Percentiles rank a stretch among this genome's conserved stretches.
phyloP scores from a whole-genome alignment of 1,140 invertebrate genomes.

The Lepeophtheirus salmonis region DNA sequence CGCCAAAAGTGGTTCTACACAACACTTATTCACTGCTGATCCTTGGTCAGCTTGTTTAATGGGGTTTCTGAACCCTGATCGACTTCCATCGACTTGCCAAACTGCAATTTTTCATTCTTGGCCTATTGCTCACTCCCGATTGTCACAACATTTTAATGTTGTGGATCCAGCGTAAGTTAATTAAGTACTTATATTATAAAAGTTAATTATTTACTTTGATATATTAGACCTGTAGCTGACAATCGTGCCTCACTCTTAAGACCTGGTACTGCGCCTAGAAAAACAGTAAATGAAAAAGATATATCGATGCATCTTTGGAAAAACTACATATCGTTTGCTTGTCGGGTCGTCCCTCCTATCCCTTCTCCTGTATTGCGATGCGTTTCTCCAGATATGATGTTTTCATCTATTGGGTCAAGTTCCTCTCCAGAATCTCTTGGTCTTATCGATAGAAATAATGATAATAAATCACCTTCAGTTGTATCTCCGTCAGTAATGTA shows the following conservation, averaged over 20 bases:
- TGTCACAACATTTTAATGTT: constrained; percentile 70
- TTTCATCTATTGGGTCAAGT: constrained; percentile 40
- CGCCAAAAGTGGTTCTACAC: constrained; percentile 34
- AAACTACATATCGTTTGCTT: constrained; percentile 85
- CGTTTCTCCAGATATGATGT: constrained; percentile 73
- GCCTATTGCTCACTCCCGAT: constrained; percentile 77
- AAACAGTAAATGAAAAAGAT: constrained; percentile 72
- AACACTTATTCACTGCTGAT: constrained; percentile 40
- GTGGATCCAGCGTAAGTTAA: constrained; percentile 66
- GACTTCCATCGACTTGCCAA: constrained; percentile 57
- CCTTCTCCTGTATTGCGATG: constrained; percentile 62
- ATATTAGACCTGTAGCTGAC: constrained; percentile 69
- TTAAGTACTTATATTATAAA: not conserved
- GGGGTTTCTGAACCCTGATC: constrained; percentile 54
- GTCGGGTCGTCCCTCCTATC: constrained; percentile 66
- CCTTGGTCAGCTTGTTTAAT: constrained; percentile 75
- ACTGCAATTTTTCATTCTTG: constrained; percentile 70
- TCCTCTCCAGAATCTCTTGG: constrained; percentile 69
- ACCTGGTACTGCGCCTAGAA: constrained; percentile 47
- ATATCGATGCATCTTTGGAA: constrained; percentile 84
- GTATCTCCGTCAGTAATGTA: constrained; percentile 64
- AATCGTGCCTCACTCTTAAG: constrained; percentile 78
- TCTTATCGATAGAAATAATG: constrained; percentile 45
- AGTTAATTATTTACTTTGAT: not conserved
- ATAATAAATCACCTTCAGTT: not conserved